phyloP scores from a whole-genome alignment of 2,113 vertebrate genomes.

The Oxyura jamaicensis region DNA sequence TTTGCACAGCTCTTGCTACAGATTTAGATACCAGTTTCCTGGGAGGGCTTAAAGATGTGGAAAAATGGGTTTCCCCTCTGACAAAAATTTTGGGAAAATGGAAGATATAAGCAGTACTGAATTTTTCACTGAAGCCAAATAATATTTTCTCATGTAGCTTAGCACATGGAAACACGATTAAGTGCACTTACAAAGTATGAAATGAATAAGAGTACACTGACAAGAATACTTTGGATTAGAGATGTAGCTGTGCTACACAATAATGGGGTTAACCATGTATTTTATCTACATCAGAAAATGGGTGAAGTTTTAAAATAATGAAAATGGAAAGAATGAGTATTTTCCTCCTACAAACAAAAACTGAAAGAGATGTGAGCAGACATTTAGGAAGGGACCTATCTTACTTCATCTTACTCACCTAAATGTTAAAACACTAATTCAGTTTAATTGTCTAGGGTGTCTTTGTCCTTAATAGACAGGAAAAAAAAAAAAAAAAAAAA shows the following conservation, averaged over 20 bases:
- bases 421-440: background rate
- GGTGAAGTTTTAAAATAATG: background rate
- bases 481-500: background rate
- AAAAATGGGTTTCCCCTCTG: background rate
- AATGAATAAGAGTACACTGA: background rate
- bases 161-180: background rate
- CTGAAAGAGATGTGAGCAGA: background rate
- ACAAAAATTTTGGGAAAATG: background rate
- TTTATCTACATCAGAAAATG: background rate
- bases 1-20: background rate
- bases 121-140: background rate
- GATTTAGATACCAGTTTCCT: background rate
- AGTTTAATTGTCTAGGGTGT: background rate
- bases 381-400: background rate
- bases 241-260: background rate
- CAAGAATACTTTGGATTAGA: background rate
- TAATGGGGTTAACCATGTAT: background rate
- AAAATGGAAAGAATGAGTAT: background rate
- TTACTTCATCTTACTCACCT: background rate
- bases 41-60: background rate
- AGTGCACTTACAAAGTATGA: background rate
- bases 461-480: background rate
- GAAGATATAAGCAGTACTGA: background rate
- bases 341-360: background rate
- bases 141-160: background rate